Evolutionary conservation across 2,888 invertebrate genomes (phyloP), one percentile per base, ranked within the genome.

Genomic region (Calliphora vomitoria): DNA sequence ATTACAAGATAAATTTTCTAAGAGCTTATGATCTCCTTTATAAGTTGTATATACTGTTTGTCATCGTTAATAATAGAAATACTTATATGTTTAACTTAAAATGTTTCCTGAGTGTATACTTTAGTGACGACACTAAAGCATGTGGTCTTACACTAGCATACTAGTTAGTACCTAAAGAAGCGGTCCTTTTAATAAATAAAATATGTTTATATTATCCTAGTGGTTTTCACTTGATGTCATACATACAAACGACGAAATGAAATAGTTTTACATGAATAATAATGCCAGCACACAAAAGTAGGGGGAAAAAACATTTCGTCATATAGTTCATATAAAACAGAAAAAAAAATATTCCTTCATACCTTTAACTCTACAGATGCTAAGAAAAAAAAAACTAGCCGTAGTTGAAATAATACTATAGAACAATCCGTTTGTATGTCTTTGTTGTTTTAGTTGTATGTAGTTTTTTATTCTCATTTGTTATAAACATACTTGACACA

Each of bases 181-280:
- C 11, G 20, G 60, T 44, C 66, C 13, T 44, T 68, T 47, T 60
- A 35, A 44, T 18, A 68, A 66, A 68, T 66, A 66, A 66, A 66
- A 44, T 66, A 44, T 66, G 41, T 44, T 66, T 41, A 18, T 44
- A 68, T 68, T 68, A 11, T 68, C 4, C 20, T 66, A 44, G 41
- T 44, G 44, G 41, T 44, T 66, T 68, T 68, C 44, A 68, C 44
- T 68, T 44, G 13, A 68, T 47, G 66, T 20, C 66, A 41, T 44
- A 38, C 18, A 53, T 20, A 53, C n/a, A 38, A 41, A 44, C 5
- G 4, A 41, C 18, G 1, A n/a, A 41, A 41, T n/a, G 38, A 25
- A 44, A 25, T 41, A 35, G n/a, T 31, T 31, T 60, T 55, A 31
- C 18, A 15, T 6, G 13, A 60, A 13, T 10, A 15, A 5, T 25